phyloP scores from a whole-genome alignment of 2,797 vertebrate species.

The Pangasius sanitwongsei region DNA sequence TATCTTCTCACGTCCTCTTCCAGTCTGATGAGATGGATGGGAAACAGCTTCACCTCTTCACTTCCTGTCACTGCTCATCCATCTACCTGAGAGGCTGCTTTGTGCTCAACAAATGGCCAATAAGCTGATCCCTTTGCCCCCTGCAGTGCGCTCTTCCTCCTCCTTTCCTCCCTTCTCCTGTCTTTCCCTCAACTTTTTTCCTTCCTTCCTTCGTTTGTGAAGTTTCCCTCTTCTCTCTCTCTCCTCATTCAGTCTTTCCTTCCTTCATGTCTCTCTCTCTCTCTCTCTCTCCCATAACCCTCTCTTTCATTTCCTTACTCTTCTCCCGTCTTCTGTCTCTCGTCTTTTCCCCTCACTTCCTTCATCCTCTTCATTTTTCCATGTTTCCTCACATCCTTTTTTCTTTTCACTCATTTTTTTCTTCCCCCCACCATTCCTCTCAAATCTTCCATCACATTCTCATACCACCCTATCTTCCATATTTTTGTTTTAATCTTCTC shows the following conservation, averaged over 20 bases:
- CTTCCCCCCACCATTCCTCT: conserved; percentile 7
- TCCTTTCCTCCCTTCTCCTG: not conserved
- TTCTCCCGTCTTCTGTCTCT: not conserved
- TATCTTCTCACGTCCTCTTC: conserved; percentile 18
- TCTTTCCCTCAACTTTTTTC: not conserved
- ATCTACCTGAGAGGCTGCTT: conserved; percentile 9
- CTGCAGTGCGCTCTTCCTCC: not conserved
- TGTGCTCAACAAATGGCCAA: conserved; percentile 25
- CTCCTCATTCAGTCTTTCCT: not conserved
- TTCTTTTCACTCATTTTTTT: not conserved
- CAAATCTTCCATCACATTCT: not conserved
- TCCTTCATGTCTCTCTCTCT: not conserved
- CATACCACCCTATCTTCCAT: not conserved
- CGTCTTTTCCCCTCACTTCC: not conserved
- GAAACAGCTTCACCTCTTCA: conserved; percentile 20
- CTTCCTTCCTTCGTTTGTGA: not conserved
- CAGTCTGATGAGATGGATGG: conserved; percentile 22
- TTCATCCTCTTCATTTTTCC: not conserved
- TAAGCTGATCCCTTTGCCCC: conserved; percentile 5
- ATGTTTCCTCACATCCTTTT: not conserved
- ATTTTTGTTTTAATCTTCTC: not conserved
- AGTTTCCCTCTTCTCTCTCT: not conserved
- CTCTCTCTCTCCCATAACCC: not conserved
- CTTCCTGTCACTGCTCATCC: conserved; percentile 27
- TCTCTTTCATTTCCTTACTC: not conserved